A percentile compares a stretch with the other conserved stretches of the same genome.
Evolutionary conservation across 2,888 invertebrate genomes (phyloP).

Genomic region (Serrognathus titanus): DNA sequence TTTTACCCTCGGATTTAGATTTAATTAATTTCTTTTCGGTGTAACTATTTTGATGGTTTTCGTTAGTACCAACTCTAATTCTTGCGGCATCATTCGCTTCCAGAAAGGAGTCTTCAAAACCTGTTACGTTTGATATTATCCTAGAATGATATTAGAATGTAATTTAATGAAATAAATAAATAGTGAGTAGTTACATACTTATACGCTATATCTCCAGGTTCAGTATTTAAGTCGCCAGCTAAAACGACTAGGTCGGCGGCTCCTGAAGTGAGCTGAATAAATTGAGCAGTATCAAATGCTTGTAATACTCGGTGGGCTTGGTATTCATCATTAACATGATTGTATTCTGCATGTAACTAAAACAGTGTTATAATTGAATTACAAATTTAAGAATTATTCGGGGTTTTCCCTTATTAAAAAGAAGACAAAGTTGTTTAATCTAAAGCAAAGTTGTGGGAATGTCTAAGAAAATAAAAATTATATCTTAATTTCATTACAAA

Average conservation of each 20-base stretch:
- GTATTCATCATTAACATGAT: slow-evolving; percentile 80
- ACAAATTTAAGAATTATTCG: too few species aligned
- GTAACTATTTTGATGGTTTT: slow-evolving; percentile 79
- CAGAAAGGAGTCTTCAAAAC: slow-evolving; percentile 53
- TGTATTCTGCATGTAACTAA: slow-evolving; percentile 94
- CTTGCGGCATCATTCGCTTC: slow-evolving; percentile 33
- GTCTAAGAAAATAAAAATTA: too few species aligned
- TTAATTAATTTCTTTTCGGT: slow-evolving; percentile 56
- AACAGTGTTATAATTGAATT: slow-evolving; percentile 26
- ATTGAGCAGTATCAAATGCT: slow-evolving; percentile 92
- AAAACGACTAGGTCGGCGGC: slow-evolving; percentile 79
- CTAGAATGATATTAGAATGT: slow-evolving; percentile 36
- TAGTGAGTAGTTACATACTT: slow-evolving; percentile 44
- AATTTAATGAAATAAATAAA: not conserved
- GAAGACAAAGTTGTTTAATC: not conserved
- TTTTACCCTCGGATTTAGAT: slow-evolving; percentile 65
- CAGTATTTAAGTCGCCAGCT: slow-evolving; percentile 93
- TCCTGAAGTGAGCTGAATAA: slow-evolving; percentile 79
- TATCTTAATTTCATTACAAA: too few species aligned
- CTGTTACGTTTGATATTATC: slow-evolving; percentile 57
- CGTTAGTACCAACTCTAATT: slow-evolving; percentile 65
- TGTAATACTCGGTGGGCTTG: slow-evolving; percentile 89
- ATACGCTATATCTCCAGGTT: slow-evolving; percentile 80
- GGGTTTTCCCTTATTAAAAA: too few species aligned
- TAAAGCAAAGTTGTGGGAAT: not conserved